A percentile compares a stretch with the other conserved stretches of the same genome.
Evolutionary conservation across 2,113 vertebrate genomes (phyloP).

Genomic region (Pseudopodoces humilis): DNA sequence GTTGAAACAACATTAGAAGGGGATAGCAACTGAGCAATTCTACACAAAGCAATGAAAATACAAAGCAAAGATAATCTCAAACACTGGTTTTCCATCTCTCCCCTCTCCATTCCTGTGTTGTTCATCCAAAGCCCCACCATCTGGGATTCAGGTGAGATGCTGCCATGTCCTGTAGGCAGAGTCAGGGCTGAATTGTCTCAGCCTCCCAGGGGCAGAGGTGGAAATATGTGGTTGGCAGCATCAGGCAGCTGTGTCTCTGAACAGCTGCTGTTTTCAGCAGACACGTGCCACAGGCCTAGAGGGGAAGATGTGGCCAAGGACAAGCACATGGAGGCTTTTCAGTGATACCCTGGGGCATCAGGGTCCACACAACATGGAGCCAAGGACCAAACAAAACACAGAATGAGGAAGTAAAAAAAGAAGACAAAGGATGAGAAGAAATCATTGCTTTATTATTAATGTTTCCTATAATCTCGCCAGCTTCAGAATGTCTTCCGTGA

Average conservation of each 20-base stretch:
- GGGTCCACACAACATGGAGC: not conserved
- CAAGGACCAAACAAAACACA: not conserved
- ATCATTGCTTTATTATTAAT: slow-evolving; percentile 41
- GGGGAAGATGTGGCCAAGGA: not conserved
- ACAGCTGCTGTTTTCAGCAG: slow-evolving; percentile 4
- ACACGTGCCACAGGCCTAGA: not conserved
- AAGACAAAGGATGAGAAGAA: not conserved
- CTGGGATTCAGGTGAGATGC: not conserved
- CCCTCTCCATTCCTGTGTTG: not conserved
- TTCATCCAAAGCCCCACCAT: not conserved
- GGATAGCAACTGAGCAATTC: not conserved
- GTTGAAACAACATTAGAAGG: not conserved
- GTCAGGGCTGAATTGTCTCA: not conserved
- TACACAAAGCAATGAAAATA: not conserved
- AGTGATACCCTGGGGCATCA: fast-evolving
- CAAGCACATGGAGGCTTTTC: not conserved
- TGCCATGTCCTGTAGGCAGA: not conserved
- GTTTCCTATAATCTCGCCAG: slow-evolving; percentile 27
- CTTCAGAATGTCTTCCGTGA: slow-evolving; percentile 39
- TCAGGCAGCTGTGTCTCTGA: not conserved
- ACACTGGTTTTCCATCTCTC: not conserved
- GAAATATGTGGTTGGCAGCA: not conserved
- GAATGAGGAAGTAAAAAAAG: not conserved
- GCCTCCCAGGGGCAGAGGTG: not conserved
- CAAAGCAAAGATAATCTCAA: not conserved